Conservation (phyloP, 2,888 invertebrate species). For the Slavum lentiscoides region DNA sequence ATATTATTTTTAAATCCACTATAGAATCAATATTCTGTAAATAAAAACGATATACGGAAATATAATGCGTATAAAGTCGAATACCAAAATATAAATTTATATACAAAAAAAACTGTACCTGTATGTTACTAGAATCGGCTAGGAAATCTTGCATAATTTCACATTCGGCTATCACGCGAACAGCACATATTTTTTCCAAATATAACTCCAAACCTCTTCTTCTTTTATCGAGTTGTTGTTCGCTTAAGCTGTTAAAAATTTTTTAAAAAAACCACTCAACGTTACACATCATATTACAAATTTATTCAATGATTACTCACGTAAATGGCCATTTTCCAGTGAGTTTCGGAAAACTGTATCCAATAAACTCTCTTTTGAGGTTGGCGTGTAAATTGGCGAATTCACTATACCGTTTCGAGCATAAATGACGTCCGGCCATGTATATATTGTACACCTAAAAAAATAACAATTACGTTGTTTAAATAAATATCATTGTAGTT, state of each 20-base stretch:
- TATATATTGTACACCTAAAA: slow-evolving; percentile 85
- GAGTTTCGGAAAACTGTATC: slow-evolving; percentile 94
- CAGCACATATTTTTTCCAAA: slow-evolving; percentile 96
- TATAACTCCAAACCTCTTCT: slow-evolving; percentile 95
- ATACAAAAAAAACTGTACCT: slow-evolving; percentile 50
- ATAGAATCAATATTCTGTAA: slow-evolving; percentile 61
- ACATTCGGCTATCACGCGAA: slow-evolving; percentile 95
- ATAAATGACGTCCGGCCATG: slow-evolving; percentile 97
- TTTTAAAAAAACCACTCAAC: background rate
- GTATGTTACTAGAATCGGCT: slow-evolving; percentile 85
- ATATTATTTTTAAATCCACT: slow-evolving; percentile 71
- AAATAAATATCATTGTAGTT: background rate
- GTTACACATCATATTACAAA: background rate
- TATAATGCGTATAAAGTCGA: background rate
- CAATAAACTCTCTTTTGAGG: slow-evolving; percentile 90
- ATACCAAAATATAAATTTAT: background rate
- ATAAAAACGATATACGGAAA: background rate
- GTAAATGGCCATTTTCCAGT: slow-evolving; percentile 99
- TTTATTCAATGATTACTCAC: slow-evolving; percentile 59
- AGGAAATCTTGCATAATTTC: slow-evolving; percentile 97
- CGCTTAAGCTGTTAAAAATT: slow-evolving; percentile 69
- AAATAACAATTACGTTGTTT: slow-evolving; percentile 36
- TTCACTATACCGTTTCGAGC: slow-evolving; percentile 94
- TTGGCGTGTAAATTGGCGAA: slow-evolving; percentile 87
- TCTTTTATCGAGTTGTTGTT: slow-evolving; percentile 94